A percentile compares a stretch with the other conserved stretches of the same genome.
Evolutionary conservation across 2,888 invertebrate genomes (phyloP).

Genomic region (Tetramorium bicarinatum): DNA sequence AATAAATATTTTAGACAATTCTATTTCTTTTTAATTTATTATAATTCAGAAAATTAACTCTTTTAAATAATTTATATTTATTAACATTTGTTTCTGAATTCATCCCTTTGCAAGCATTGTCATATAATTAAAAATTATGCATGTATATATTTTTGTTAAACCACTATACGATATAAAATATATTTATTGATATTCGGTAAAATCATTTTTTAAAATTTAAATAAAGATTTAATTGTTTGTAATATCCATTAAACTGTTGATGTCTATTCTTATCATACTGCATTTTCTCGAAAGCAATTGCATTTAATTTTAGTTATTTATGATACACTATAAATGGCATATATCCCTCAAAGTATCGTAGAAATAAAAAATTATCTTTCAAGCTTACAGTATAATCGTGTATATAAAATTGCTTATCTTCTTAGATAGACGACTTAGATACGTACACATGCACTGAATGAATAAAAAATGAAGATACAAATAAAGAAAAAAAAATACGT

Average conservation of each 20-base stretch:
- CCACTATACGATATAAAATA: neutral
- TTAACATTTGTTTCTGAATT: neutral
- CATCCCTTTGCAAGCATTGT: neutral
- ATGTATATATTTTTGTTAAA: neutral
- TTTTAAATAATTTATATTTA: neutral
- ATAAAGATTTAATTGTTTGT: slow-evolving; percentile 2
- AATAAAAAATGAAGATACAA: neutral
- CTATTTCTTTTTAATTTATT: neutral
- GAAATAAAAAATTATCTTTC: slow-evolving; percentile 27
- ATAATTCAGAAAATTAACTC: neutral
- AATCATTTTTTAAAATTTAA: slow-evolving; percentile 1
- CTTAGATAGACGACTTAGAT: neutral
- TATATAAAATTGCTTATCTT: slow-evolving; percentile 27
- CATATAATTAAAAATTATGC: neutral
- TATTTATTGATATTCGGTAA: neutral
- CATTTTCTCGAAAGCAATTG: neutral
- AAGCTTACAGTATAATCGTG: neutral
- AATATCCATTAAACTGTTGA: neutral
- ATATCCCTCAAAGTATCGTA: neutral
- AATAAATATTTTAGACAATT: neutral
- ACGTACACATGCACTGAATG: neutral
- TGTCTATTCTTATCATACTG: neutral
- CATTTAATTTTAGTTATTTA: neutral
- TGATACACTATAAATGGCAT: slow-evolving; percentile 9
- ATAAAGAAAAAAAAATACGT: slow-evolving; percentile 42